phyloP scores from a whole-genome alignment of 2,797 vertebrate genomes.

The Megaceryle alcyon region DNA sequence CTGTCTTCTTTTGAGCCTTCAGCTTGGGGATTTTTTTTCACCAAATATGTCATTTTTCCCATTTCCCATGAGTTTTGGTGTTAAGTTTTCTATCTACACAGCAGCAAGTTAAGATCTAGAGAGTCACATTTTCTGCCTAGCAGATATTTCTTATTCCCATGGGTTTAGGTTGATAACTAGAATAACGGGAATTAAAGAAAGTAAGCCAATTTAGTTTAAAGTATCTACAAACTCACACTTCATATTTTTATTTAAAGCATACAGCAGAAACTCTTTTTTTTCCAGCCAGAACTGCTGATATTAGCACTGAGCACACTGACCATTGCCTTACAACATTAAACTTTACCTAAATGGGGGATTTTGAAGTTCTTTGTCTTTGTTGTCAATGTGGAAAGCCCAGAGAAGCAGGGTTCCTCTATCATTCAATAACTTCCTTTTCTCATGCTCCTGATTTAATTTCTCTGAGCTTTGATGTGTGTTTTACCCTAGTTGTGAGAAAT shows the following conservation, averaged over 20 bases:
- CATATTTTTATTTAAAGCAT: background rate
- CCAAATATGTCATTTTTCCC: background rate
- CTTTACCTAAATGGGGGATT: background rate
- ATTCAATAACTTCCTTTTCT: slow-evolving; percentile 28
- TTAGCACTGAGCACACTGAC: background rate
- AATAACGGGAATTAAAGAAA: background rate
- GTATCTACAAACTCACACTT: background rate
- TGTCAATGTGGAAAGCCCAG: background rate
- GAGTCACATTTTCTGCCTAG: background rate
- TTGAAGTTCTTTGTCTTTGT: slow-evolving; percentile 20
- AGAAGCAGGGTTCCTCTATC: background rate
- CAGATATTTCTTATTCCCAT: background rate
- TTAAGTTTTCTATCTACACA: background rate
- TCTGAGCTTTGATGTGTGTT: slow-evolving; percentile 25
- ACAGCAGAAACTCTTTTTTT: background rate
- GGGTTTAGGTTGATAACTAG: background rate
- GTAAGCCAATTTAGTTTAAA: background rate
- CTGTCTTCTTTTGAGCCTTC: background rate
- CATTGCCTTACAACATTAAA: background rate
- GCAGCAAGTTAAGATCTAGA: background rate
- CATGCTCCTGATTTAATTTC: slow-evolving; percentile 27
- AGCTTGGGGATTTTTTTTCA: background rate
- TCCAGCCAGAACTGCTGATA: background rate
- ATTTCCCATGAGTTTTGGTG: background rate
- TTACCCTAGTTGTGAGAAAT: slow-evolving; percentile 10